Conservation (phyloP, 2,888 invertebrate genomes). For the Drosophila meridiana region DNA sequence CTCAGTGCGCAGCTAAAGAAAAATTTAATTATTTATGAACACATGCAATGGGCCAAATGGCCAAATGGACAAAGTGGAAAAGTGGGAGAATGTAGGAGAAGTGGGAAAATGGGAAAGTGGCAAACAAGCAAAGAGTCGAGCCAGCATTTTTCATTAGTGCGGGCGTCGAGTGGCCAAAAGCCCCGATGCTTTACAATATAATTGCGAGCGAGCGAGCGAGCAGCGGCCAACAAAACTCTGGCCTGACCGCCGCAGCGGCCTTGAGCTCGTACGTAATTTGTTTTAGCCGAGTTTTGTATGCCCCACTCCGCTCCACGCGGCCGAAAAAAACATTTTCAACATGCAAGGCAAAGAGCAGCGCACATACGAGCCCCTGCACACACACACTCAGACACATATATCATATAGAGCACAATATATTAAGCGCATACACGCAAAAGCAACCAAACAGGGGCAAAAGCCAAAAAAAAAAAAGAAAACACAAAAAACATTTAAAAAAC, state of each 20-base stretch:
- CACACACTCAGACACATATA: constrained; percentile 20
- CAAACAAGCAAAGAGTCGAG: constrained; percentile 34
- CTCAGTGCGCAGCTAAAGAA: constrained; percentile 26
- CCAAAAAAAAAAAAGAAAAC: constrained; percentile 13
- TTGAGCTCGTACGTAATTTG: constrained; percentile 73
- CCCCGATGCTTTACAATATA: constrained; percentile 68
- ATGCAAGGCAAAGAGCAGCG: constrained; percentile 66
- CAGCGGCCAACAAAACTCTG: constrained; percentile 50
- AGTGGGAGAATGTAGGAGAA: constrained; percentile 11
- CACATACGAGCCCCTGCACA: constrained; percentile 16
- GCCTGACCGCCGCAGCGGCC: constrained; percentile 70
- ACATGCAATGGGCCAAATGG: constrained; percentile 55
- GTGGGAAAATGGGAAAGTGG: constrained; percentile 19
- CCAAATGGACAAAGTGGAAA: constrained; percentile 16
- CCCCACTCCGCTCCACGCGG: not conserved
- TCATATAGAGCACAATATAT: constrained; percentile 67
- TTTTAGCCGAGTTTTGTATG: constrained; percentile 55
- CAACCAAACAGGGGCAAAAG: constrained; percentile 10
- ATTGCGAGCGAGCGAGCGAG: constrained; percentile 54
- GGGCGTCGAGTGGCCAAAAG: constrained; percentile 50
- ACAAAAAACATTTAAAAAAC: constrained; percentile 50
- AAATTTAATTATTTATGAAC: constrained; percentile 78
- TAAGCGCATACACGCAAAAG: constrained; percentile 66
- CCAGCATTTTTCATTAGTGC: constrained; percentile 72
- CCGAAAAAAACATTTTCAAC: constrained; percentile 60